Evolutionary conservation across 1,140 invertebrate genomes (phyloP).

Genomic region (Leucophenga varia): DNA sequence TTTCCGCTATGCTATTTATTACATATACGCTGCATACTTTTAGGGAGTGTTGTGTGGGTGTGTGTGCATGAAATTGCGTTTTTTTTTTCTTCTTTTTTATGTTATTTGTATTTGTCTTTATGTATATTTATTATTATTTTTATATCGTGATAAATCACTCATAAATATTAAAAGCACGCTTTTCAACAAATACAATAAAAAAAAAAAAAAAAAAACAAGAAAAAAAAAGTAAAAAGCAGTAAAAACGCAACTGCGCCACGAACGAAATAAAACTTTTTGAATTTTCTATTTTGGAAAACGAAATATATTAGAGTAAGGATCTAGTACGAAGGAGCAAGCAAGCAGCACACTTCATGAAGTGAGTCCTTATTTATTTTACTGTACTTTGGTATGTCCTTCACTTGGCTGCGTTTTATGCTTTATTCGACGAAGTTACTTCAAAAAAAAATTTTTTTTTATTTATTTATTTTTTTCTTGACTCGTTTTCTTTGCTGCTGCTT

Average conservation of each 20-base stretch:
- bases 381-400: constrained; percentile 1
- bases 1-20: too few species aligned
- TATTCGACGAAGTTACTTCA: too few species aligned
- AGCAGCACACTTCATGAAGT: too few species aligned
- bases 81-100: too few species aligned
- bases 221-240: constrained; percentile 1
- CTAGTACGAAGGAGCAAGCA: too few species aligned
- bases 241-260: background rate
- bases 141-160: constrained; percentile 54
- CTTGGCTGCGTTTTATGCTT: constrained; percentile 21
- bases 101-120: constrained; percentile 5
- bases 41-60: constrained; percentile 13
- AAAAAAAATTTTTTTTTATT: constrained; percentile 1
- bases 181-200: too few species aligned
- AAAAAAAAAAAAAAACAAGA: constrained; percentile 4
- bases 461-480: too few species aligned
- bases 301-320: too few species aligned
- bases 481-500: too few species aligned
- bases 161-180: constrained; percentile 54
- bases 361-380: too few species aligned
- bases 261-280: constrained; percentile 29
- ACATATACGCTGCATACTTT: too few species aligned
- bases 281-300: constrained; percentile 37
- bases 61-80: constrained; percentile 25
- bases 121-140: constrained; percentile 52